Conservation (phyloP, 2,888 invertebrate species). For the Epinotia brunnichana region DNA sequence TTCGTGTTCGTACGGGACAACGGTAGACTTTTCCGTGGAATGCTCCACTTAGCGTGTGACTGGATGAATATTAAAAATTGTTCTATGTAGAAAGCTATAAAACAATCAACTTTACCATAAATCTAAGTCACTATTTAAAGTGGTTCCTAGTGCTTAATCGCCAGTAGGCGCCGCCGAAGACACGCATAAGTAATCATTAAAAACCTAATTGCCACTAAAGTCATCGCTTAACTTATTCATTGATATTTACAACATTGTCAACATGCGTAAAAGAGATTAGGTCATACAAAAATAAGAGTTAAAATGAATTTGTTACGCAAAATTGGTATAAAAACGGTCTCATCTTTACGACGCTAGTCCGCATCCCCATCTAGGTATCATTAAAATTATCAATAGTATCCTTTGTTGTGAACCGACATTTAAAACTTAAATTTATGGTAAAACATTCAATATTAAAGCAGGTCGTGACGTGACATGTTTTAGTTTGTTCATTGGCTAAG, state of each 20-base stretch:
- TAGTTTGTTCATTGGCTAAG: neutral
- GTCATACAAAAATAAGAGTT: too few species aligned
- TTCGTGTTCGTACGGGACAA: too few species aligned
- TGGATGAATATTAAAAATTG: neutral
- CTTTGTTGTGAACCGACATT: neutral
- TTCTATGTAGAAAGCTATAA: neutral
- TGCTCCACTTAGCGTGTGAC: too few species aligned
- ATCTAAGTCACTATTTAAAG: neutral
- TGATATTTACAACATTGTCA: too few species aligned
- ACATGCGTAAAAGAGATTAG: too few species aligned
- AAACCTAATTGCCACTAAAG: neutral
- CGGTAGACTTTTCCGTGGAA: too few species aligned
- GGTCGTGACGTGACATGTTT: neutral
- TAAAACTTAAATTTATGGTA: conserved; percentile 2
- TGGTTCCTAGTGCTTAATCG: neutral
- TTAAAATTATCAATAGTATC: neutral
- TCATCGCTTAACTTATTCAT: too few species aligned
- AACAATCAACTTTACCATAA: neutral
- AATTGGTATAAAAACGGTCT: too few species aligned
- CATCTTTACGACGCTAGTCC: neutral
- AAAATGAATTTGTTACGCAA: too few species aligned
- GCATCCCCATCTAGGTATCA: neutral
- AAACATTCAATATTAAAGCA: neutral
- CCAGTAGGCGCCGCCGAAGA: neutral
- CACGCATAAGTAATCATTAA: neutral